phyloP scores from a whole-genome alignment of 1,140 invertebrate species.

The Drosophila ohnishii region DNA sequence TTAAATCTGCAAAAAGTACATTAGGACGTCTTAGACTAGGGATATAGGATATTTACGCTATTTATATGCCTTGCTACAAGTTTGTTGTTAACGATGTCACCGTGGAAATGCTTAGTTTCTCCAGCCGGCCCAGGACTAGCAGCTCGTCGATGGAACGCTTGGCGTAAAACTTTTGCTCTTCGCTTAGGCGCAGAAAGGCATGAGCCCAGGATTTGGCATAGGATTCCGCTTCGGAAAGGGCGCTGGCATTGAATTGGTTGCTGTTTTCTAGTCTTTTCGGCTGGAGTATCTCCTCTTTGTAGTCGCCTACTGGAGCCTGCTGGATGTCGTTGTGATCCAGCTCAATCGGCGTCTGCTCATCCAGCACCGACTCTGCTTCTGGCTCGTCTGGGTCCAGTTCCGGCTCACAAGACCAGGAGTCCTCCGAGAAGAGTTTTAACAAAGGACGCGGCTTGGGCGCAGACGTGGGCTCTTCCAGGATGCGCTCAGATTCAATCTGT shows the following conservation, averaged over 20 bases:
- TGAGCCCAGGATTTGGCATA: constrained; percentile 70
- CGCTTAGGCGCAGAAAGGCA: constrained; percentile 65
- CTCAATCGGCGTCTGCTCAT: constrained; percentile 50
- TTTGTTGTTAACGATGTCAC: constrained; percentile 66
- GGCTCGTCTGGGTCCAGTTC: constrained; percentile 6
- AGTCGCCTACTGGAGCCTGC: constrained; percentile 6
- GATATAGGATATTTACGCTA: background rate
- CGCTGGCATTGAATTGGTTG: constrained; percentile 42
- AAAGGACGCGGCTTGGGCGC: constrained; percentile 39
- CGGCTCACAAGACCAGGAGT: constrained; percentile 44
- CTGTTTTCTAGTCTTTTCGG: background rate
- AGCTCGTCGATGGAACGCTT: constrained; percentile 73
- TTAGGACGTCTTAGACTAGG: background rate
- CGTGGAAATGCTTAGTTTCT: constrained; percentile 60
- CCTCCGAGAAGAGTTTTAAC: constrained; percentile 62
- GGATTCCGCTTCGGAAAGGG: constrained; percentile 62
- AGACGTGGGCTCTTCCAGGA: background rate
- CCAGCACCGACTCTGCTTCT: background rate
- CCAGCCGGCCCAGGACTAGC: constrained; percentile 56
- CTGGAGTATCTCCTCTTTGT: constrained; percentile 14
- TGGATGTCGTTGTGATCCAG: constrained; percentile 35
- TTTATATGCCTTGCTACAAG: constrained; percentile 30
- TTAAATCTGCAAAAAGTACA: background rate
- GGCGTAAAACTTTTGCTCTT: constrained; percentile 71
- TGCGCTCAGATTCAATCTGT: background rate